These are phyloP conservation scores for Poecilia wingei DNA, from an alignment of 2,797 vertebrate genomes.

Conservation along the genomic window DNA sequence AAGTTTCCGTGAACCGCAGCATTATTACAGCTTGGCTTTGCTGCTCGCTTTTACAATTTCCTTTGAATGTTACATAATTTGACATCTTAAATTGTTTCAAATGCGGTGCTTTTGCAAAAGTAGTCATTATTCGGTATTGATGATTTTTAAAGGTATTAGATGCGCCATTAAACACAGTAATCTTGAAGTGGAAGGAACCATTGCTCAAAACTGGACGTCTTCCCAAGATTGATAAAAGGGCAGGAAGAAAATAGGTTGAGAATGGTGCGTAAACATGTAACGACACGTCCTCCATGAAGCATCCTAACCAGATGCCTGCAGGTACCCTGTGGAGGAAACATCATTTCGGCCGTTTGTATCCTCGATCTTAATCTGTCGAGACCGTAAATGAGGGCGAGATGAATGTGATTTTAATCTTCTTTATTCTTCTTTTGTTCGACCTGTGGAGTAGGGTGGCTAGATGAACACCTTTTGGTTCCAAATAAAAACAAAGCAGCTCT, in stretches of 20 bases:
- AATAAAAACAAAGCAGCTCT: background rate
- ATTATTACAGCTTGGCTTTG: slow-evolving; percentile 37
- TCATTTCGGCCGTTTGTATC: background rate
- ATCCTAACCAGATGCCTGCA: background rate
- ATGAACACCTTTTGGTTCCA: background rate
- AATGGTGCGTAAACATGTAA: background rate
- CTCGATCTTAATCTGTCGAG: background rate
- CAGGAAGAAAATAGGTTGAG: background rate
- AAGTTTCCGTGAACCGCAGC: slow-evolving; percentile 28
- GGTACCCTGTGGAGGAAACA: background rate
- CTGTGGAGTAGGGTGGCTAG: background rate
- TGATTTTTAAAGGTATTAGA: background rate
- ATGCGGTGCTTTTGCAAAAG: background rate
- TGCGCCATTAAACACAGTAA: background rate
- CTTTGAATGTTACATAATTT: background rate
- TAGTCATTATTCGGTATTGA: background rate
- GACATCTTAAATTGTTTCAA: background rate
- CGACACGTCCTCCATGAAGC: background rate
- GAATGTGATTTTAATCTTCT: background rate
- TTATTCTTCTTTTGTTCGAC: background rate
- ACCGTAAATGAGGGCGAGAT: background rate
- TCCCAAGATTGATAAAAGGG: background rate
- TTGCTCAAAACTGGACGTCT: background rate
- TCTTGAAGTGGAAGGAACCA: background rate
- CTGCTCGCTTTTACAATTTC: slow-evolving; percentile 30